A percentile compares a stretch with the other conserved stretches of the same genome.
phyloP scores from a whole-genome alignment of 1,140 invertebrate species.

The Diachasma alloeum region DNA sequence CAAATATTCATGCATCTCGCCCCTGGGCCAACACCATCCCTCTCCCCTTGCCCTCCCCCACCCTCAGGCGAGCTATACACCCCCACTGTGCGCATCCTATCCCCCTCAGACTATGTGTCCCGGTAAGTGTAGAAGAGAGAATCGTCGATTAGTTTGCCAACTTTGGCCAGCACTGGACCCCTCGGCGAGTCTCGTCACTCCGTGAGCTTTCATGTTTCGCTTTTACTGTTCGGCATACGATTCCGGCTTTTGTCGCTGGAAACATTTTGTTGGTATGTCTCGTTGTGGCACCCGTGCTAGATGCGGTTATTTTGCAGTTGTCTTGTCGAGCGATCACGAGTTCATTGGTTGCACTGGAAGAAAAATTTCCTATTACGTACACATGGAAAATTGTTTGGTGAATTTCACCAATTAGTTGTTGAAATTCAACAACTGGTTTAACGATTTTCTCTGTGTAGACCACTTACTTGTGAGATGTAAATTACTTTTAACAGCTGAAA shows the following conservation, averaged over 20 bases:
- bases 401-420: no score
- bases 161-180: conserved; percentile 34
- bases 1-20: conserved; percentile 64
- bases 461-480: no score
- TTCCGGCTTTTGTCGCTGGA: not conserved
- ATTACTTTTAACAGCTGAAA: no score
- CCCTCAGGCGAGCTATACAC: not conserved
- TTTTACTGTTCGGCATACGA: conserved; percentile 7
- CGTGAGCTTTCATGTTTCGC: not conserved
- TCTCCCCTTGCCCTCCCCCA: conserved; percentile 33
- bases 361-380: no score
- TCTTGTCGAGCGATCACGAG: not conserved
- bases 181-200: not conserved
- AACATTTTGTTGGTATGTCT: not conserved
- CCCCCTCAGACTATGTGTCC: not conserved
- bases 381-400: no score
- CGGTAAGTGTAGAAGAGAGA: conserved; percentile 43
- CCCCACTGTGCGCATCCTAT: not conserved
- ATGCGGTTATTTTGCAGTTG: not conserved
- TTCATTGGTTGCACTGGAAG: not conserved
- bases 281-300: not conserved
- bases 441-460: no score
- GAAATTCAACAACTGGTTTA: no score
- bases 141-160: conserved; percentile 57
- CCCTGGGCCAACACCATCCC: conserved; percentile 45